Evolutionary conservation across 2,113 vertebrate species (phyloP), one percentile per base, ranked within the genome.

Genomic region (Eubucco bourcierii): DNA sequence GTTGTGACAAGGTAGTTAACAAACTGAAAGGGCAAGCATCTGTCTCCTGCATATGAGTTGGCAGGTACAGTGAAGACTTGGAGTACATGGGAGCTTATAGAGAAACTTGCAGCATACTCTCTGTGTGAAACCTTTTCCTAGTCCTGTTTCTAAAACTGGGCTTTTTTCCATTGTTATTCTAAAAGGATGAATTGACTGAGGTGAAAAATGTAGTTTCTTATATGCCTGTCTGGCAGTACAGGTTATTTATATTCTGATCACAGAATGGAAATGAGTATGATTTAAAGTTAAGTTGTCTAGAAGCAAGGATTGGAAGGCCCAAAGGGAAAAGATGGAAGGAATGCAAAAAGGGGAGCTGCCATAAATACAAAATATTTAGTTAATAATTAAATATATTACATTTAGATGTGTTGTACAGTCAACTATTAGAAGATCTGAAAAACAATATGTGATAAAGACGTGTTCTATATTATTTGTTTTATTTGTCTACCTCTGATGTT

Each of bases 221-320:
- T 84, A 73, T 61, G 39, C 29, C 75, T 92, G 4, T 80, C 47
- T 95, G 91, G 55, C 56, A 75, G 77, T 95, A 89, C 60, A 63
- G 76, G 52, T 28, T 85, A 92, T 97, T 97, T 95, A 67, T 95
- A 96, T 96, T 97, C 95, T 89, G 90, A 85, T 84, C 95, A 94
- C 87, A 91, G 68, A 95, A 72, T 34, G 33, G 80, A 96, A 97
- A 95, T 96, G 58, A 93, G 83, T 63, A 68, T 96, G 92, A 97
- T 95, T 96, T 97, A 97, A 97, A 83, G 87, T 80, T 97, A 96
- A 90, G 75, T 91, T 92, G 34, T 95, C 94, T 97, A 72, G 72
- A 76, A 95, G 29, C 84, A 84, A 96, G 83, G 67, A 95, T 86
- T 90, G 58, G 85, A 94, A 97, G 83, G 67, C 34, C 95, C 75